Percentiles rank a stretch among this genome's conserved stretches.
Conservation (phyloP, 2,797 vertebrate genomes). For the Geotrypetes seraphini region DNA sequence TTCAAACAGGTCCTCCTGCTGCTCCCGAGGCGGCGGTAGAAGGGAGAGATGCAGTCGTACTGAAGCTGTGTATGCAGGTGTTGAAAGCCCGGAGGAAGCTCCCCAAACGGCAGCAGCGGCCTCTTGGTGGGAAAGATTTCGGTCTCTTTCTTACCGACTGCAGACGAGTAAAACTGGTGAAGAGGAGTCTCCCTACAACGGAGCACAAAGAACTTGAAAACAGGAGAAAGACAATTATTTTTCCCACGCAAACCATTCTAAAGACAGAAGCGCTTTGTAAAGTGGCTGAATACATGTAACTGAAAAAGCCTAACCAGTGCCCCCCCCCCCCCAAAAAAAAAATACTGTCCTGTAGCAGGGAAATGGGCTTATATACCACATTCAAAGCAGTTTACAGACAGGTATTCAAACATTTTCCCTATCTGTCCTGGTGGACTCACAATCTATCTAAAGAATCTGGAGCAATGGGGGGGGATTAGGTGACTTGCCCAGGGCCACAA, state of each 20-base stretch:
- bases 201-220: too few species aligned
- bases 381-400: too few species aligned
- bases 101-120: slow-evolving; percentile 52
- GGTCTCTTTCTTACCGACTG: slow-evolving; percentile 54
- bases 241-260: slow-evolving; percentile 13
- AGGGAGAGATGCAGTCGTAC: slow-evolving; percentile 82
- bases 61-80: slow-evolving; percentile 86
- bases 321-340: too few species aligned
- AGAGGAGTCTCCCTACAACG: slow-evolving; percentile 81
- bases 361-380: too few species aligned
- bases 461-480: too few species aligned
- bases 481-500: too few species aligned
- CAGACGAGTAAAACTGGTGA: slow-evolving; percentile 73
- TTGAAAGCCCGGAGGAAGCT: slow-evolving; percentile 75
- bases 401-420: too few species aligned
- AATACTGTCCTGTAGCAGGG: too few species aligned
- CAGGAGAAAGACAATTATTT: slow-evolving; percentile 2
- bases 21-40: slow-evolving; percentile 86
- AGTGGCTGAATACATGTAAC: neutral
- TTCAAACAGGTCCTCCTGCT: slow-evolving; percentile 85
- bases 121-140: slow-evolving; percentile 60
- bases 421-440: too few species aligned
- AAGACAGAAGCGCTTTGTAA: too few species aligned
- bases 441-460: too few species aligned
- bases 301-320: too few species aligned